phyloP scores from a whole-genome alignment of 2,113 vertebrate genomes.

The Catharus fuscescens region DNA sequence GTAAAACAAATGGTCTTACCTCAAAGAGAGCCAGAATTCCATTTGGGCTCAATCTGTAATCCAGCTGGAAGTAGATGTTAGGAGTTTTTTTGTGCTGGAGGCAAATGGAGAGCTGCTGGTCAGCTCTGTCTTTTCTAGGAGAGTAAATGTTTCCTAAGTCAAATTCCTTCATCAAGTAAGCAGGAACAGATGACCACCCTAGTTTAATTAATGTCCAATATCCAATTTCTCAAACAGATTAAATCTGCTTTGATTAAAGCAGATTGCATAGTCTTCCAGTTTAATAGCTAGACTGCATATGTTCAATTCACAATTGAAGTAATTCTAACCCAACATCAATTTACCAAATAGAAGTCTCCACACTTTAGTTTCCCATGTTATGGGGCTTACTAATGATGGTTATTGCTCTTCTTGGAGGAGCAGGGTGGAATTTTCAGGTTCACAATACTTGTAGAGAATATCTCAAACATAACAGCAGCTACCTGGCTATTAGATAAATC shows the following conservation, averaged over 20 bases:
- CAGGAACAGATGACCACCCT: background rate
- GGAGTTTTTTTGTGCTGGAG: background rate
- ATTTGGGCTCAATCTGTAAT: background rate
- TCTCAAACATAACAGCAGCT: background rate
- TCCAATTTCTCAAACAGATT: background rate
- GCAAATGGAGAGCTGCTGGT: background rate
- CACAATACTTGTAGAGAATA: background rate
- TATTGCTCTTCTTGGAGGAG: background rate
- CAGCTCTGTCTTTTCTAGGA: background rate
- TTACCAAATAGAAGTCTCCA: background rate
- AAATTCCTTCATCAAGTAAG: background rate
- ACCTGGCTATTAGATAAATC: background rate
- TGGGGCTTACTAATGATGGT: background rate
- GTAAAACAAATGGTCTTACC: background rate
- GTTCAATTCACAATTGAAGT: background rate
- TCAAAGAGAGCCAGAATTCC: background rate
- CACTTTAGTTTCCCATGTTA: background rate
- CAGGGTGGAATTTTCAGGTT: background rate
- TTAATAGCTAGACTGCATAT: background rate
- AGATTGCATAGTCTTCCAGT: background rate
- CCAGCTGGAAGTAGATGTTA: background rate
- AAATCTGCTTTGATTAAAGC: background rate
- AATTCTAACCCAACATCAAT: background rate
- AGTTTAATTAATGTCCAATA: background rate
- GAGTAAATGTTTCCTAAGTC: background rate